Conservation (phyloP, 2,113 vertebrate genomes). For the Epinephelus moara region DNA sequence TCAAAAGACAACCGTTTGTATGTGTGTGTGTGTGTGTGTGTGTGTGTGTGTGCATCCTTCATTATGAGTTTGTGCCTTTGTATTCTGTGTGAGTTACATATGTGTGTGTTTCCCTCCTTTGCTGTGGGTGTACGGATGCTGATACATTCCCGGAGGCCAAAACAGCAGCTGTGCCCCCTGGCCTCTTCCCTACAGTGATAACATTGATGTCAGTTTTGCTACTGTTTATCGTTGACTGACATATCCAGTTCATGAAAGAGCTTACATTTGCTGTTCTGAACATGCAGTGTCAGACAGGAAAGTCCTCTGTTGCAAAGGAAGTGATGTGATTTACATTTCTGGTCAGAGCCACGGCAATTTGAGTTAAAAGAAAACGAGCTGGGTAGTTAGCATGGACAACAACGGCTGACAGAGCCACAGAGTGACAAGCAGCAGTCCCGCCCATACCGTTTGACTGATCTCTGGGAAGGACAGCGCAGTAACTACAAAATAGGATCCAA, state of each 20-base stretch:
- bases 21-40: background rate
- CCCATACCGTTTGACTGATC: background rate
- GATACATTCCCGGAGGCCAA: conserved; percentile 35
- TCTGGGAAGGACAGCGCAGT: no score
- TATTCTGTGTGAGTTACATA: background rate
- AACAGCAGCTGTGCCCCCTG: conserved; percentile 49
- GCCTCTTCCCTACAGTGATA: conserved; percentile 34
- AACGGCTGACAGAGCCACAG: background rate
- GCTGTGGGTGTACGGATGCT: conserved; percentile 12
- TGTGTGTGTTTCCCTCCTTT: conserved; percentile 14
- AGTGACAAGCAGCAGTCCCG: background rate
- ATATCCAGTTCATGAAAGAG: conserved; percentile 53
- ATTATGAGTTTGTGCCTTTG: conserved; percentile 25
- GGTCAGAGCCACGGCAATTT: background rate
- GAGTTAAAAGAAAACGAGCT: background rate
- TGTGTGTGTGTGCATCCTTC: background rate
- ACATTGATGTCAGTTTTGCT: conserved; percentile 48
- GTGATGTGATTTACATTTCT: conserved; percentile 26
- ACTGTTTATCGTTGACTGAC: conserved; percentile 49
- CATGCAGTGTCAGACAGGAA: conserved; percentile 41
- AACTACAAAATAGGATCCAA: background rate
- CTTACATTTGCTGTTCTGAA: conserved; percentile 28
- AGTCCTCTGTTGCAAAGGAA: conserved; percentile 21
- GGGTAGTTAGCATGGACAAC: background rate
- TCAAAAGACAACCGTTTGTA: conserved; percentile 31